Evolutionary conservation across 2,113 vertebrate genomes (phyloP).

Genomic region (Indri indri): DNA sequence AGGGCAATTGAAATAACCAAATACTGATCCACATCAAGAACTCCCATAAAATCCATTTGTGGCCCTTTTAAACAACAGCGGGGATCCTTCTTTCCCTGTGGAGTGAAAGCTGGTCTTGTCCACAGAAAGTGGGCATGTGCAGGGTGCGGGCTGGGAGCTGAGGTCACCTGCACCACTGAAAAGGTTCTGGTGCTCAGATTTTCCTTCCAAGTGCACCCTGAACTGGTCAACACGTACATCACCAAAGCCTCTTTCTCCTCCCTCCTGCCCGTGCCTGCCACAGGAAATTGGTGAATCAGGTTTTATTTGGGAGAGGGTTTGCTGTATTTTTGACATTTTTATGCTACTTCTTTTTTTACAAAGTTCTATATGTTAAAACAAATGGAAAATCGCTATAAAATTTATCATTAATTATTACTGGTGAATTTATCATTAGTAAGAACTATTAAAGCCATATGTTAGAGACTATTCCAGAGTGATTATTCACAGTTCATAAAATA

Average conservation of each 20-base stretch:
- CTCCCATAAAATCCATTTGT: background rate
- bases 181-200: background rate
- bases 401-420: background rate
- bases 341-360: background rate
- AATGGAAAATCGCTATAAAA: background rate
- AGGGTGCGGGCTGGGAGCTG: background rate
- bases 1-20: background rate
- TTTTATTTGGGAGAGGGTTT: background rate
- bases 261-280: background rate
- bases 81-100: no score
- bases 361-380: background rate
- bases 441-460: background rate
- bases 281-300: background rate
- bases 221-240: background rate
- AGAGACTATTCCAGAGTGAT: background rate
- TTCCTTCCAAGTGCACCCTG: background rate
- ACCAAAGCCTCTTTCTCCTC: background rate
- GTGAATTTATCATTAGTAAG: background rate
- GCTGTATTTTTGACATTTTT: background rate
- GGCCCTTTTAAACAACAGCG: background rate
- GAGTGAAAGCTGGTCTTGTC: background rate
- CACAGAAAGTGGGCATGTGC: background rate
- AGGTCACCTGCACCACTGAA: background rate
- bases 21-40: background rate
- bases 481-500: background rate